These are phyloP conservation scores for Mesoclemmys tuberculata DNA, from an alignment of 2,113 vertebrate species.

Conservation along the genomic window DNA sequence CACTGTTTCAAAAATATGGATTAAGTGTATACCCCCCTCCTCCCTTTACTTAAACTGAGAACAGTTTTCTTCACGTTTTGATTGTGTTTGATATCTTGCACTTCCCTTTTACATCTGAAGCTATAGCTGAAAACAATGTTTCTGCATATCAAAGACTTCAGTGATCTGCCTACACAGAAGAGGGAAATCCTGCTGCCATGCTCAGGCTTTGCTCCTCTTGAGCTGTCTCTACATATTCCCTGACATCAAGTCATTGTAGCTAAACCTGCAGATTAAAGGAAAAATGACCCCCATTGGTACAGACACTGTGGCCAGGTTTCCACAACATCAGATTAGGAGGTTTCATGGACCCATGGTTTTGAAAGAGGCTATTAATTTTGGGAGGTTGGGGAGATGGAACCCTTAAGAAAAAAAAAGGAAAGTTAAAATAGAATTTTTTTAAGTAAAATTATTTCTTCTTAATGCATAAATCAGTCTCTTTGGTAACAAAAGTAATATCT, in stretches of 20 bases:
- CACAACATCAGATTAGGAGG: slow-evolving; percentile 53
- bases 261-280: slow-evolving; percentile 71
- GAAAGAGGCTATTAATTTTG: slow-evolving; percentile 71
- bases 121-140: slow-evolving; percentile 70
- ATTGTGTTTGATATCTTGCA: slow-evolving; percentile 76
- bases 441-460: not conserved
- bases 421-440: not conserved
- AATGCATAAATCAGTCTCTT: not conserved
- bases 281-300: slow-evolving; percentile 72
- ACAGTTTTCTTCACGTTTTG: slow-evolving; percentile 68
- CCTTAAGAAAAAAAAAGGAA: not conserved
- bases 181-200: slow-evolving; percentile 71
- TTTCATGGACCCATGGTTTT: slow-evolving; percentile 71
- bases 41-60: slow-evolving; percentile 63
- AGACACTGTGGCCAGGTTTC: slow-evolving; percentile 70
- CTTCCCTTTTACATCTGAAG: slow-evolving; percentile 74
- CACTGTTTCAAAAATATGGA: slow-evolving; percentile 79
- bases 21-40: slow-evolving; percentile 63
- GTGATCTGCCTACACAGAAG: slow-evolving; percentile 73
- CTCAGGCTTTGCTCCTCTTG: slow-evolving; percentile 63
- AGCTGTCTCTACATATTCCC: slow-evolving; percentile 63
- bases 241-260: slow-evolving; percentile 71
- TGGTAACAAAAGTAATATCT: not conserved
- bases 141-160: slow-evolving; percentile 78
- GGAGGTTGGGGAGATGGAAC: slow-evolving; percentile 24